Conservation (phyloP, 2,113 vertebrate genomes). For the Notechis scutatus region DNA sequence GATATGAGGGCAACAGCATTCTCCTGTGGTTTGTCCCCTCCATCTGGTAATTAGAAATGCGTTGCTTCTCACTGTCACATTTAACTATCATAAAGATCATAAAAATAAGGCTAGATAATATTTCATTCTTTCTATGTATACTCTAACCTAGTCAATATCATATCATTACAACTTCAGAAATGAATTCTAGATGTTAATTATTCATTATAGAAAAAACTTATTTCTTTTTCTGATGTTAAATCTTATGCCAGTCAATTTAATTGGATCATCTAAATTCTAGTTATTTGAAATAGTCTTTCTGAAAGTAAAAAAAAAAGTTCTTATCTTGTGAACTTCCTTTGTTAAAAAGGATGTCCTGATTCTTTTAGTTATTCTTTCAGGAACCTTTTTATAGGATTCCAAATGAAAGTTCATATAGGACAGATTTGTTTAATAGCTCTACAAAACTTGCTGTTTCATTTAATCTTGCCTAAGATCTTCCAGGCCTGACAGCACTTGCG, state of each 20-base stretch:
- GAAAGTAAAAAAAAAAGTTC: neutral
- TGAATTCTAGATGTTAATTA: slow-evolving; percentile 10
- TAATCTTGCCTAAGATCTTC: neutral
- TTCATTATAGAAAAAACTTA: neutral
- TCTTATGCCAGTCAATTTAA: slow-evolving; percentile 15
- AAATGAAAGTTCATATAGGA: neutral
- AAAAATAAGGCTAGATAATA: neutral
- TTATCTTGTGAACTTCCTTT: neutral
- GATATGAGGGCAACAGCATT: neutral
- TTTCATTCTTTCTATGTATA: neutral
- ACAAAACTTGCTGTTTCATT: neutral
- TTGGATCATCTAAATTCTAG: slow-evolving; percentile 13
- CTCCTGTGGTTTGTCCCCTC: neutral
- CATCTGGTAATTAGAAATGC: neutral
- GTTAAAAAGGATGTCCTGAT: neutral
- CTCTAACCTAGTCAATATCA: neutral
- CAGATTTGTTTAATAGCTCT: neutral
- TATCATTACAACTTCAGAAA: neutral
- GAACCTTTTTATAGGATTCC: neutral
- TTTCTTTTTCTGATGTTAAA: neutral
- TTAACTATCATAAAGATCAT: neutral
- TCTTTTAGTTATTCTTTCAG: neutral
- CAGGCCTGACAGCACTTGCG: neutral
- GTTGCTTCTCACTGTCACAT: neutral
- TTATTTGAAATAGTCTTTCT: neutral